Evolutionary conservation across 2,888 invertebrate species (phyloP), one percentile per base, ranked within the genome.

Genomic region (Acanthosepion esculentum): DNA sequence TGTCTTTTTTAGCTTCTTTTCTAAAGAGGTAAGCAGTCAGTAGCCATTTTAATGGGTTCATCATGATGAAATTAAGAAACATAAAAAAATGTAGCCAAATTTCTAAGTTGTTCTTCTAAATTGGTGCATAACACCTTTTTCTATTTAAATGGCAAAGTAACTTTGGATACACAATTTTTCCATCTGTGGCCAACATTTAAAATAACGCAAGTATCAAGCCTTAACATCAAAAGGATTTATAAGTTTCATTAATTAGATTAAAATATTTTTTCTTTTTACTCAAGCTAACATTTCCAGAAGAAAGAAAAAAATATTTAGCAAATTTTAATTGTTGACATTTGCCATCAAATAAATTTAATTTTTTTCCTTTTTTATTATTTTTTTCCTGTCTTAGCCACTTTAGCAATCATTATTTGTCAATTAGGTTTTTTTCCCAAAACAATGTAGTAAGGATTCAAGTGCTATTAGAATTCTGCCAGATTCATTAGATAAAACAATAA

Each of bases 31-130:
- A 78, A 78, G 78, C 8, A 78, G 29, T 78, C n/a, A 15, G 78
- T n/a, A 29, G 78, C n/a, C 78, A 78, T 78, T 78, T 78, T 78
- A 78, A 78, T 78, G 78, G 78, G 78, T 78, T 78, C 78, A 78
- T 78, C 78, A 29, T 78, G 78, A 78, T 78, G n/a, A 78, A 29
- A 78, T 78, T 78, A 78, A n/a, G n/a, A n/a, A 78, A n/a, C 78
- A 78, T 78, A 78, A 8, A 78, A n/a, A 78, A n/a, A 78, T n/a
- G 59, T 59, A 59, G 20, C 59, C 59, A 59, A 59, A 15, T 59
- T 20, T 59, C 59, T 26, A 20, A 59, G 20, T 59, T 23, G 29
- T 78, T 78, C n/a, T n/a, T 78, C 29, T 29, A n/a, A n/a, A 78
- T 41, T 78, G 78, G 78, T 78, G 29, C 78, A 29, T 78, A 59